Conservation (phyloP, 2,888 invertebrate genomes). For the Oligia strigilis region DNA sequence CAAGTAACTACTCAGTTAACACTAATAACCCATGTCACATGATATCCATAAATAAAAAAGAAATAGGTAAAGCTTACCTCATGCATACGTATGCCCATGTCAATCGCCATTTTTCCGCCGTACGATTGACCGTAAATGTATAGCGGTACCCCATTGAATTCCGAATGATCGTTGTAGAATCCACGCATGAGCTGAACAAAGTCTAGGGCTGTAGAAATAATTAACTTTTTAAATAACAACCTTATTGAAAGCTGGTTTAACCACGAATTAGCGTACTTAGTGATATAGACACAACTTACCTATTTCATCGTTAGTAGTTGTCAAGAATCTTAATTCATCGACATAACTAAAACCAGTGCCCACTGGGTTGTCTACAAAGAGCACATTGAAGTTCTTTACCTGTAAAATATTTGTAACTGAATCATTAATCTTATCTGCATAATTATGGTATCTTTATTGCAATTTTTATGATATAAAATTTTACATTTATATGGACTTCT, state of each 20-base stretch:
- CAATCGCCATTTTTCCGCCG: conserved; percentile 97
- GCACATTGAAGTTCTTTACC: conserved; percentile 94
- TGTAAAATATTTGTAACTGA: conserved; percentile 71
- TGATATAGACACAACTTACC: conserved; percentile 71
- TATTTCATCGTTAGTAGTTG: conserved; percentile 84
- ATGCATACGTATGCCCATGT: conserved; percentile 92
- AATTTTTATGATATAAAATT: not conserved
- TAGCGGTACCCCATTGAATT: conserved; percentile 93
- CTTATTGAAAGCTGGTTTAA: not conserved
- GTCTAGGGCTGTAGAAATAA: conserved; percentile 91
- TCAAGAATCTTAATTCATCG: conserved; percentile 83
- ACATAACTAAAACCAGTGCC: conserved; percentile 97
- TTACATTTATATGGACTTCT: conserved; percentile 61
- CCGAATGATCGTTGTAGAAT: conserved; percentile 92
- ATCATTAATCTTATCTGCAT: not conserved
- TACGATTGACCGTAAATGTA: conserved; percentile 98
- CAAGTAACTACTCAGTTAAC: conserved; percentile 13
- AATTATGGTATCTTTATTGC: not conserved
- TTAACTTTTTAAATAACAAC: not conserved
- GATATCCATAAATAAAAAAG: not conserved
- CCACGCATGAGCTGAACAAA: conserved; percentile 93
- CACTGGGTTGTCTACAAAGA: conserved; percentile 97
- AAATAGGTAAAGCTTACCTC: conserved; percentile 80
- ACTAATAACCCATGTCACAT: conserved; percentile 7
- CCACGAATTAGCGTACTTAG: not conserved